These are phyloP conservation scores for Drosophila sechellia DNA, from an alignment of 1,140 invertebrate genomes.

Conservation along the genomic window DNA sequence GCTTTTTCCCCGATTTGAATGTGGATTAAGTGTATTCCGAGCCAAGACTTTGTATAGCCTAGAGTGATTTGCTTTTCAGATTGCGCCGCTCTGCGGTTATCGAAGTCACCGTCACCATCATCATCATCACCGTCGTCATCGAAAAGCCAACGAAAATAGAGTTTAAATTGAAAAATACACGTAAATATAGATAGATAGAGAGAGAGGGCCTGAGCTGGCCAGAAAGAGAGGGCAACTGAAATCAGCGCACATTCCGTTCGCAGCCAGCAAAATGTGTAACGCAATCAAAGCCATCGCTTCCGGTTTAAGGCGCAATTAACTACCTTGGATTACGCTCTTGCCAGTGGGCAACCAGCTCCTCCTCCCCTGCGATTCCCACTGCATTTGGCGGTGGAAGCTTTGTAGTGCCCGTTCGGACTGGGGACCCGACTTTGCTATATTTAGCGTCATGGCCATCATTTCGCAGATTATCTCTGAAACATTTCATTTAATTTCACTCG, in stretches of 20 bases:
- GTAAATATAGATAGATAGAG: background rate
- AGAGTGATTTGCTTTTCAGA: slow-evolving; percentile 82
- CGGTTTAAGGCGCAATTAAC: slow-evolving; percentile 83
- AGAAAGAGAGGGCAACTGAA: slow-evolving; percentile 41
- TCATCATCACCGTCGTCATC: slow-evolving; percentile 13
- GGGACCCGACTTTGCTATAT: slow-evolving; percentile 40
- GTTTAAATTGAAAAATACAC: slow-evolving; percentile 59
- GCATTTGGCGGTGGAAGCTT: slow-evolving; percentile 2
- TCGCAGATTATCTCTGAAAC: slow-evolving; percentile 70
- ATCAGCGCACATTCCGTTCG: slow-evolving; percentile 78
- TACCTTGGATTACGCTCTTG: slow-evolving; percentile 75
- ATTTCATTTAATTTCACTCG: slow-evolving; percentile 51
- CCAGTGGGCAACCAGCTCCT: slow-evolving; percentile 18
- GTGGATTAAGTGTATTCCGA: slow-evolving; percentile 80
- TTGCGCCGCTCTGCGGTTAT: slow-evolving; percentile 66
- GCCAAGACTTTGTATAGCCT: slow-evolving; percentile 67
- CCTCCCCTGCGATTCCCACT: slow-evolving; percentile 2
- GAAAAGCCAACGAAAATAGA: slow-evolving; percentile 37
- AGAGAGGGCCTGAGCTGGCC: slow-evolving; percentile 4
- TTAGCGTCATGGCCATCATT: slow-evolving; percentile 74
- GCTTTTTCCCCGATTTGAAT: slow-evolving; percentile 46
- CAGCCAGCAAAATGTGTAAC: slow-evolving; percentile 76
- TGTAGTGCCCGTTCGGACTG: slow-evolving; percentile 4
- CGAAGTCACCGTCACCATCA: slow-evolving; percentile 42
- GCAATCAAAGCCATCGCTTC: slow-evolving; percentile 83